Conservation (phyloP, 1,140 invertebrate species). For the Trichomalopsis sarcophagae region DNA sequence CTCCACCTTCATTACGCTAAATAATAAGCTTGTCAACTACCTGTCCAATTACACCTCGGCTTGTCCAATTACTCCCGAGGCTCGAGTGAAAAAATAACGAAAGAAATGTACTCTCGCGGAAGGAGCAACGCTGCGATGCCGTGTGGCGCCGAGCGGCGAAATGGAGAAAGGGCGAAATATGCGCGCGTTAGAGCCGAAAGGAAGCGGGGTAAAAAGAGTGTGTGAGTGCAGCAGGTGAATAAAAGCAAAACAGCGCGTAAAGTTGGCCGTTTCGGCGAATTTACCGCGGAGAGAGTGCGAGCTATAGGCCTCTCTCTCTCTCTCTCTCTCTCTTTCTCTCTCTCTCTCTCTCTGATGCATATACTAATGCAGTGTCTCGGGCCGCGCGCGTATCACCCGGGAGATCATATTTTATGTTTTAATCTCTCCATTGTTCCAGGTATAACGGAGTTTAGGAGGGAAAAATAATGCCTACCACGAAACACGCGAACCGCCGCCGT, state of each 20-base stretch:
- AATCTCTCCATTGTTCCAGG: constrained; percentile 75
- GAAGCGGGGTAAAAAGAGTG: not conserved
- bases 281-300: constrained; percentile 13
- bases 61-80: constrained; percentile 36
- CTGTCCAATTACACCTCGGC: constrained; percentile 47
- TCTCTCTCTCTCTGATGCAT: not conserved
- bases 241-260: constrained; percentile 35
- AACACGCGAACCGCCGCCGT: constrained; percentile 72
- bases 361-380: constrained; percentile 48
- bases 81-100: not conserved
- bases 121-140: not conserved
- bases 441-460: constrained; percentile 72
- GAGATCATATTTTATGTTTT: constrained; percentile 74
- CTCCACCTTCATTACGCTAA: constrained; percentile 38
- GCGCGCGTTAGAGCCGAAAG: not conserved
- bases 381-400: constrained; percentile 48
- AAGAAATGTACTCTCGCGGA: not conserved
- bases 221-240: not conserved
- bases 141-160: not conserved
- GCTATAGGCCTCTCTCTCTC: not conserved
- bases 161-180: constrained; percentile 8
- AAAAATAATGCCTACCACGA: constrained; percentile 74
- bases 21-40: constrained; percentile 45
- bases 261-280: constrained; percentile 47
- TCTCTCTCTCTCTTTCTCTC: not conserved